These are phyloP conservation scores for Morpho deidamia DNA, from an alignment of 2,888 invertebrate species.

Conservation along the genomic window DNA sequence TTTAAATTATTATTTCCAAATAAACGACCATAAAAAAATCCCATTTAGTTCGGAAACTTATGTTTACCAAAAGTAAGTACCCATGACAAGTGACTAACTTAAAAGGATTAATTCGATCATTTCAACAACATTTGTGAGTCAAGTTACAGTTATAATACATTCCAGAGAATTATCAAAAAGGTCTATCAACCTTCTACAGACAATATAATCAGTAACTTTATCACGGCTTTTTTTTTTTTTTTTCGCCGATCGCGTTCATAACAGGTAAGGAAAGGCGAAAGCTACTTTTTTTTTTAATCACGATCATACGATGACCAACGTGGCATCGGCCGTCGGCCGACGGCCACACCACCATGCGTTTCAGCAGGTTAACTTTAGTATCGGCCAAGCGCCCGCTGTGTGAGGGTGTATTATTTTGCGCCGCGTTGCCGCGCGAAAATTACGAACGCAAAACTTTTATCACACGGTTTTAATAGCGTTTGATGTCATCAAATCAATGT, in stretches of 20 bases:
- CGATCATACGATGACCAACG: conserved; percentile 20
- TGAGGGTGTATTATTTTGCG: conserved; percentile 14
- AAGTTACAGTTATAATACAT: no score
- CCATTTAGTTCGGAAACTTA: no score
- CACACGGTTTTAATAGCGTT: not conserved
- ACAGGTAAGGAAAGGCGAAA: conserved; percentile 23
- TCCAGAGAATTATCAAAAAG: no score
- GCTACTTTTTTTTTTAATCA: conserved; percentile 19
- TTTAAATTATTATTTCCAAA: no score
- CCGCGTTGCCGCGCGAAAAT: conserved; percentile 24
- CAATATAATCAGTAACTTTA: not conserved
- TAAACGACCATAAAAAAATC: no score
- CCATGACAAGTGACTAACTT: no score
- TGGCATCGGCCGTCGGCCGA: conserved; percentile 7
- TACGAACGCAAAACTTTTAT: conserved; percentile 19
- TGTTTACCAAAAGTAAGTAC: no score
- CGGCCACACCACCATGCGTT: not conserved
- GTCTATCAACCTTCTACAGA: not conserved
- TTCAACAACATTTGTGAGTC: no score
- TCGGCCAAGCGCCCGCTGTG: conserved; percentile 21
- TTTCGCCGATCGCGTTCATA: not conserved
- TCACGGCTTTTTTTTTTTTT: not conserved
- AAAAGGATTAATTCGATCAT: no score
- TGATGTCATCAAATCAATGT: not conserved
- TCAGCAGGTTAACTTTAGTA: conserved; percentile 23